Conservation (phyloP, 2,888 invertebrate genomes). For the Gnatocerus cornutus region DNA sequence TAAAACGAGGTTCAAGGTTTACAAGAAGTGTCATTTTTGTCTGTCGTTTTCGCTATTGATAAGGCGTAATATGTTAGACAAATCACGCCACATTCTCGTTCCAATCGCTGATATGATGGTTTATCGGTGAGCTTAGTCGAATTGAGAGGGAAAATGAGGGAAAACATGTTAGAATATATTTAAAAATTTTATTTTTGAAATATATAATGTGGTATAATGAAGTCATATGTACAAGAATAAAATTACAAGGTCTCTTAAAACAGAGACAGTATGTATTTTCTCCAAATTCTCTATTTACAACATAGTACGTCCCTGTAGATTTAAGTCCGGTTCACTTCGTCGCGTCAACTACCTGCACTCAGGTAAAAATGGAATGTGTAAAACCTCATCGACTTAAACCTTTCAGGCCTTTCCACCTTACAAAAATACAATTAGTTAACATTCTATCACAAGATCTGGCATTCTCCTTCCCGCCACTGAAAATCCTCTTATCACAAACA, state of each 20-base stretch:
- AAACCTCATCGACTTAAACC: slow-evolving; percentile 51
- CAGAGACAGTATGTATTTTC: slow-evolving; percentile 56
- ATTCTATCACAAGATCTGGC: slow-evolving; percentile 64
- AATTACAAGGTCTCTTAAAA: slow-evolving; percentile 67
- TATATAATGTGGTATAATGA: slow-evolving; percentile 61
- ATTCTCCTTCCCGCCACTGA: slow-evolving; percentile 41
- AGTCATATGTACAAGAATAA: slow-evolving; percentile 67
- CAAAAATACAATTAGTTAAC: slow-evolving; percentile 66
- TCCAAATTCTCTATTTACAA: slow-evolving; percentile 54
- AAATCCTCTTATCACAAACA: slow-evolving; percentile 49
- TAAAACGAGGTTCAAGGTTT: slow-evolving; percentile 24
- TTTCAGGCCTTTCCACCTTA: slow-evolving; percentile 55
- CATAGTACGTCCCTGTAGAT: slow-evolving; percentile 53
- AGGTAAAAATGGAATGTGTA: slow-evolving; percentile 60
- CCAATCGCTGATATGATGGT: background rate
- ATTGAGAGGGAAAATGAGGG: slow-evolving; percentile 6
- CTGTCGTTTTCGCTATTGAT: background rate
- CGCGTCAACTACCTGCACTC: slow-evolving; percentile 53
- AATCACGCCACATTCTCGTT: slow-evolving; percentile 23
- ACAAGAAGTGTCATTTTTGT: slow-evolving; percentile 14
- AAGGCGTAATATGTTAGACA: background rate
- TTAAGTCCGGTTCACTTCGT: slow-evolving; percentile 48
- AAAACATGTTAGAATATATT: slow-evolving; percentile 51
- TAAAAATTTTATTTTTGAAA: slow-evolving; percentile 66
- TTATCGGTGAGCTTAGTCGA: slow-evolving; percentile 1